Percentiles rank a stretch among this genome's conserved stretches.
phyloP scores from a whole-genome alignment of 2,888 invertebrate genomes.

The Corbicula japonica region DNA sequence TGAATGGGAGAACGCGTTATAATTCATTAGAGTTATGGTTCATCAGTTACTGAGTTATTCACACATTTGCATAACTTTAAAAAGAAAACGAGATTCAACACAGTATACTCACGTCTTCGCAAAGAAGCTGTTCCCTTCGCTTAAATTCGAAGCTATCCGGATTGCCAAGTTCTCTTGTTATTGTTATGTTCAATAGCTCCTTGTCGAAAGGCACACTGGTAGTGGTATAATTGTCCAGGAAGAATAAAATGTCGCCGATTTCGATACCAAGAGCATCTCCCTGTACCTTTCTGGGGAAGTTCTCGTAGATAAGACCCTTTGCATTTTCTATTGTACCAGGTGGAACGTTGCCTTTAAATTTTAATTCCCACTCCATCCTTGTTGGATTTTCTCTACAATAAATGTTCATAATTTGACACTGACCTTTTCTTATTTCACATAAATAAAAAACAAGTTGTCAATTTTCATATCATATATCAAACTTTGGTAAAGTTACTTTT shows the following conservation, averaged over 20 bases:
- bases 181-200: constrained; percentile 68
- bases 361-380: constrained; percentile 69
- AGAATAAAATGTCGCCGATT: constrained; percentile 70
- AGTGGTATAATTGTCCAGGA: constrained; percentile 69
- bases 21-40: no score
- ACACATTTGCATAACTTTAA: no score
- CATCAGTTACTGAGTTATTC: no score
- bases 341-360: constrained; percentile 69
- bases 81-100: background rate
- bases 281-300: constrained; percentile 60
- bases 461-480: no score
- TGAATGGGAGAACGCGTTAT: no score
- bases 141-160: constrained; percentile 64
- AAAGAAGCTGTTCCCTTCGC: constrained; percentile 55
- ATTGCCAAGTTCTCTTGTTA: constrained; percentile 63
- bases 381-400: constrained; percentile 66
- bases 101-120: constrained; percentile 67
- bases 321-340: constrained; percentile 57
- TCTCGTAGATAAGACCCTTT: constrained; percentile 58
- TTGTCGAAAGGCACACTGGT: constrained; percentile 57
- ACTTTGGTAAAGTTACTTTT: no score
- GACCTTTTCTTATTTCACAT: no score
- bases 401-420: no score
- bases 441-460: no score
- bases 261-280: constrained; percentile 61